Evolutionary conservation across 2,888 invertebrate genomes (phyloP).

Genomic region (Drosophila niveifrons): DNA sequence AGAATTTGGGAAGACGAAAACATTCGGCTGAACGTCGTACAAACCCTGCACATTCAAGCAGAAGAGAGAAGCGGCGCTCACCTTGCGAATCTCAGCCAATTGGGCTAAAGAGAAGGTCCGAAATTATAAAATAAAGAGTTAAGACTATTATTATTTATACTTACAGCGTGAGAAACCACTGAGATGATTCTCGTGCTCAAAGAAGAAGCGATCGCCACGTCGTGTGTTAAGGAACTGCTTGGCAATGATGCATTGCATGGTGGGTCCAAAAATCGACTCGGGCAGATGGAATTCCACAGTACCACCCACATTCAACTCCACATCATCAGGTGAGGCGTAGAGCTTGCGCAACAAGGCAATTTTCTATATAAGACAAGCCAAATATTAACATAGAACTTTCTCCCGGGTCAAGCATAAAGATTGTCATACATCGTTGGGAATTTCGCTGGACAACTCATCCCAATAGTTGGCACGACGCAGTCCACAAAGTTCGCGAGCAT

Average conservation of each 20-base stretch:
- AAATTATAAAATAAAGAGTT: not conserved
- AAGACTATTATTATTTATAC: not conserved
- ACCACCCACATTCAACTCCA: constrained; percentile 90
- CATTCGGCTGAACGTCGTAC: constrained; percentile 87
- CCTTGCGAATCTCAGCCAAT: constrained; percentile 91
- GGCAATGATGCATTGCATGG: constrained; percentile 89
- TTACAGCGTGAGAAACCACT: constrained; percentile 87
- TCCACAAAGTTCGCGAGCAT: constrained; percentile 76
- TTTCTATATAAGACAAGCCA: constrained; percentile 85
- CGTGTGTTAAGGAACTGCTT: constrained; percentile 90
- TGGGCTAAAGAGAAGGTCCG: constrained; percentile 86
- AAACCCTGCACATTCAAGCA: constrained; percentile 91
- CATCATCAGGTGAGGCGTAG: constrained; percentile 89
- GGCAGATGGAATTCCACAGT: constrained; percentile 88
- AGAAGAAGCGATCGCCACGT: constrained; percentile 91
- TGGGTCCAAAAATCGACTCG: constrained; percentile 89
- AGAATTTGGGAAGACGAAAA: constrained; percentile 71
- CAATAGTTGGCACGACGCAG: constrained; percentile 73
- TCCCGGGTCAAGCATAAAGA: not conserved
- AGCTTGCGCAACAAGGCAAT: constrained; percentile 86
- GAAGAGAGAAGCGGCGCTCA: constrained; percentile 90
- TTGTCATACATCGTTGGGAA: constrained; percentile 87
- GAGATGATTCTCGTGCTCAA: constrained; percentile 86
- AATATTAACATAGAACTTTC: not conserved
- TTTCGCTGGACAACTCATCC: constrained; percentile 87